Base-by-base conservation (phyloP, 1,140 invertebrate species). In the Periplaneta americana region DNA sequence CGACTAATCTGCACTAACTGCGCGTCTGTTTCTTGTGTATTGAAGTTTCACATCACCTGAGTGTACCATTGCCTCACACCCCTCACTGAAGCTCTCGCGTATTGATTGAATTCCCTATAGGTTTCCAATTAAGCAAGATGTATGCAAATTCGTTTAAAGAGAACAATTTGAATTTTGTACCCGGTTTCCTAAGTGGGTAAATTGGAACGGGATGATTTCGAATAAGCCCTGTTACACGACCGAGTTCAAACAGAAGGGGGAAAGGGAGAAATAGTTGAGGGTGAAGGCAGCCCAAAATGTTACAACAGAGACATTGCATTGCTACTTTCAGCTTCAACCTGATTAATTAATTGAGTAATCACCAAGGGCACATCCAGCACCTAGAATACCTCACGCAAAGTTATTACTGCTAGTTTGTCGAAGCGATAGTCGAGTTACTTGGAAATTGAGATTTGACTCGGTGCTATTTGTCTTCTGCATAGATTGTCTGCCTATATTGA, bases 81-180 rank as follows among this genome's bases (percentile, higher is more conserved):
- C 22, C 48, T 22, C 48, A n/a, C 22, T 66, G n/a, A n/a, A 66
- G 48, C 48, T 28, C n/a, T 5, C 48, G 48, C n/a, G 48, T 77
- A 34, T 77, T 77, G 33, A 77, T 77, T 77, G 17, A 77, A 77
- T 77, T 77, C 75, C 75, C 75, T 34, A 77, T 34, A 33, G 75
- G 31, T 34, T 77, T 77, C 35, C 75, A 34, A 77, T 34, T 34
- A 34, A 34, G 35, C 33, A 36, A 36, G 75, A 36, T 34, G 17
- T 34, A 77, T 77, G 75, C 33, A 77, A 77, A 77, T 77, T 77
- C 75, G 32, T 77, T 77, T 77, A 77, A 77, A 77, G 35, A n/a
- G 35, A 77, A 77, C 33, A 77, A 34, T 77, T 77, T 77, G 75
- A 77, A 77, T 77, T 77, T 36, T 66, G 48, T 66, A 28, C 48